A percentile compares a stretch with the other conserved stretches of the same genome.
Conservation (phyloP, 2,113 vertebrate genomes). For the Rhabdornis inornatus region DNA sequence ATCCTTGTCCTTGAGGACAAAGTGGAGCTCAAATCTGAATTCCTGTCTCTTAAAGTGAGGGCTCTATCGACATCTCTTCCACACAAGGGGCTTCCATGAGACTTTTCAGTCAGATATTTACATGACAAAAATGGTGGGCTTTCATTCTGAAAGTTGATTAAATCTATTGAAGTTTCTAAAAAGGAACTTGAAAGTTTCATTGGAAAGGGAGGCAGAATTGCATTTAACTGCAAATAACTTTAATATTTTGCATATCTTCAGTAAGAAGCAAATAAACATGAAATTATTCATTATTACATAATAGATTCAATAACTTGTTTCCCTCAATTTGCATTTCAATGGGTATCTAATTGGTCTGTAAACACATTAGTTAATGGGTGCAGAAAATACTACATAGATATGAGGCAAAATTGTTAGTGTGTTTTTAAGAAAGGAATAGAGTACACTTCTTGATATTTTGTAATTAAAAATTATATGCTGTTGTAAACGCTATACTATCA, state of each 20-base stretch:
- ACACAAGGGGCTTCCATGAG: background rate
- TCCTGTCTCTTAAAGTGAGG: background rate
- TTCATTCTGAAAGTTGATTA: background rate
- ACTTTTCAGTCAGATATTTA: background rate
- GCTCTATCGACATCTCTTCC: background rate
- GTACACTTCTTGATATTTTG: background rate
- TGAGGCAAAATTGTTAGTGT: background rate
- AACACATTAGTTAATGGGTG: slow-evolving; percentile 9
- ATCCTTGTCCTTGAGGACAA: background rate
- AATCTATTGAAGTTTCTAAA: background rate
- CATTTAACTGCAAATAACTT: background rate
- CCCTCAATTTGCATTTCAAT: background rate
- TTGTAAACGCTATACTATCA: background rate
- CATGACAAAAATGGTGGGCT: background rate
- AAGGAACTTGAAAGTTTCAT: background rate
- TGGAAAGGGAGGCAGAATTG: background rate
- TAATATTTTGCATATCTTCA: background rate
- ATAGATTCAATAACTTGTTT: slow-evolving; percentile 28
- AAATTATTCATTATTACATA: background rate
- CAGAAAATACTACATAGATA: background rate
- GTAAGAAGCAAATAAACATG: background rate
- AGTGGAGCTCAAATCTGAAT: background rate
- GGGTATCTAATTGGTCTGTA: slow-evolving; percentile 7
- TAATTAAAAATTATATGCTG: background rate
- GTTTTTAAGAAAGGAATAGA: background rate